These are phyloP conservation scores for Thryonomys swinderianus DNA, from an alignment of 2,113 vertebrate genomes.

Conservation along the genomic window DNA sequence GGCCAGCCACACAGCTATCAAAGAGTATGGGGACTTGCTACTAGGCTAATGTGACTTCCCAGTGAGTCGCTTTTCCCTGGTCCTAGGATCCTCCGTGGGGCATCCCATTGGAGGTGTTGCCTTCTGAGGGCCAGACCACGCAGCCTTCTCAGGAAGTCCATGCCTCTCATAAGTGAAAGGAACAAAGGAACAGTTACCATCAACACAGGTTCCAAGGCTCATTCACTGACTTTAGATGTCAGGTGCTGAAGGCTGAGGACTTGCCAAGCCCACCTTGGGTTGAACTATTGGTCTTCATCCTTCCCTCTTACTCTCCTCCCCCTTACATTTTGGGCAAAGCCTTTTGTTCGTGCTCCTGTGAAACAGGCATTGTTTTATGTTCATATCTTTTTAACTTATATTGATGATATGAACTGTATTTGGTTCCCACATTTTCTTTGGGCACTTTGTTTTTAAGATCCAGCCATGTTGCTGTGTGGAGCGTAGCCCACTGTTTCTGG, in stretches of 20 bases:
- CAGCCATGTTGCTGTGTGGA: not conserved
- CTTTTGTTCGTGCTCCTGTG: not conserved
- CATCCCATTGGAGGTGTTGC: not conserved
- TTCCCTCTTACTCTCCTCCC: not conserved
- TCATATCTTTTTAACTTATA: not conserved
- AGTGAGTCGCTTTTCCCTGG: not conserved
- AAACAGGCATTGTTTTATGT: not conserved
- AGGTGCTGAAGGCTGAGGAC: not conserved
- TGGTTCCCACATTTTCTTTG: not conserved
- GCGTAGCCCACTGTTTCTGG: not conserved
- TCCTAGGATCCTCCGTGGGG: not conserved
- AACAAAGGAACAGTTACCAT: not conserved
- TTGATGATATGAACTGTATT: not conserved
- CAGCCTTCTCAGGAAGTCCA: not conserved
- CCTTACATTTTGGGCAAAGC: not conserved
- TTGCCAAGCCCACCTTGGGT: not conserved
- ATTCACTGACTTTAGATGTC: not conserved
- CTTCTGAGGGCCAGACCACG: not conserved
- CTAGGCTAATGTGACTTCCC: not conserved
- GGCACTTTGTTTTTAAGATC: not conserved
- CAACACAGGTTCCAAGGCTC: accelerated
- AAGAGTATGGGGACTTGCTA: not conserved
- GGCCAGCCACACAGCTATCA: not conserved
- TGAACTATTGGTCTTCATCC: not conserved
- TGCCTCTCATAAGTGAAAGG: not conserved